Evolutionary conservation across 1,140 invertebrate species (phyloP).

Genomic region (Caenorhabditis inopinata): DNA sequence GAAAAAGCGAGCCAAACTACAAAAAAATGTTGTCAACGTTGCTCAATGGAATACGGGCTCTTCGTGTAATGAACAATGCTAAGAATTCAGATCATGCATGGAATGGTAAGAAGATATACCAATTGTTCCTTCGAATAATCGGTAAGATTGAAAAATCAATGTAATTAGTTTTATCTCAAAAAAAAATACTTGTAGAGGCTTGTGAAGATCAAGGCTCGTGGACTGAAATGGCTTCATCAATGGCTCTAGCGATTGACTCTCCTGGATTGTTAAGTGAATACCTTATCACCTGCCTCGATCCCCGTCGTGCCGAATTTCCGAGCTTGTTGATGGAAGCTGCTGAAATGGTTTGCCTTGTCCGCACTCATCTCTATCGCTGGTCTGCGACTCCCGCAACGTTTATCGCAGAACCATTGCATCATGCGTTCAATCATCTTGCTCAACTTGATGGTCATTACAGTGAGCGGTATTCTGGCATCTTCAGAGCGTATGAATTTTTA

Average conservation of each 20-base stretch:
- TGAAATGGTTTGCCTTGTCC: background rate
- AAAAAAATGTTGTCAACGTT: background rate
- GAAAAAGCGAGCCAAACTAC: background rate
- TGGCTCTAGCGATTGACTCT: background rate
- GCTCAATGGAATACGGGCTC: background rate
- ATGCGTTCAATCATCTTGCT: conserved; percentile 8
- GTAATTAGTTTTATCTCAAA: background rate
- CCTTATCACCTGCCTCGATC: background rate
- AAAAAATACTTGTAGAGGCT: background rate
- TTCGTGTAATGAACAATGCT: background rate
- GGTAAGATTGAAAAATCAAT: background rate
- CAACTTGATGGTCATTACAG: background rate
- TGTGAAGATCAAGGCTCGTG: background rate
- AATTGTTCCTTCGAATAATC: background rate
- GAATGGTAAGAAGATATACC: background rate
- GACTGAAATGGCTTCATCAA: background rate
- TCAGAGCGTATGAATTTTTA: background rate
- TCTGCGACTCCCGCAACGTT: background rate
- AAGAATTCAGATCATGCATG: background rate
- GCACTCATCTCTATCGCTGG: background rate
- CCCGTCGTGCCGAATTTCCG: background rate
- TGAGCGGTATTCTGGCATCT: background rate
- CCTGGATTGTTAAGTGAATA: background rate
- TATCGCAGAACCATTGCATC: conserved; percentile 1
- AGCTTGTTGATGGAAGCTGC: background rate